phyloP scores from a whole-genome alignment of 2,113 vertebrate genomes.

The human region GRCh38 chr2:155214501-155215000 shows the following conservation, averaged over 20 bases:
- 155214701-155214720: not conserved
- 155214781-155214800: not conserved
- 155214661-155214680: not conserved
- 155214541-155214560: not conserved
- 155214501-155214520: not conserved
- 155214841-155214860: not conserved
- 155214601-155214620: not conserved
- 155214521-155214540: not conserved
- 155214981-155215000: no score
- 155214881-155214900: not conserved
- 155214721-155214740: not conserved
- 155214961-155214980: no score
- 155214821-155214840: not conserved
- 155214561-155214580: not conserved
- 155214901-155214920: not conserved
- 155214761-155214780: not conserved
- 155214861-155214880: not conserved
- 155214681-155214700: not conserved
- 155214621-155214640: not conserved
- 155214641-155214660: not conserved
- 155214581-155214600: not conserved
- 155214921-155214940: no score
- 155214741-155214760: not conserved
- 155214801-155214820: not conserved
- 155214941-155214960: no score